A percentile compares a stretch with the other conserved stretches of the same genome.
Evolutionary conservation across 2,888 invertebrate species (phyloP).

Genomic region (Pammene fasciana): DNA sequence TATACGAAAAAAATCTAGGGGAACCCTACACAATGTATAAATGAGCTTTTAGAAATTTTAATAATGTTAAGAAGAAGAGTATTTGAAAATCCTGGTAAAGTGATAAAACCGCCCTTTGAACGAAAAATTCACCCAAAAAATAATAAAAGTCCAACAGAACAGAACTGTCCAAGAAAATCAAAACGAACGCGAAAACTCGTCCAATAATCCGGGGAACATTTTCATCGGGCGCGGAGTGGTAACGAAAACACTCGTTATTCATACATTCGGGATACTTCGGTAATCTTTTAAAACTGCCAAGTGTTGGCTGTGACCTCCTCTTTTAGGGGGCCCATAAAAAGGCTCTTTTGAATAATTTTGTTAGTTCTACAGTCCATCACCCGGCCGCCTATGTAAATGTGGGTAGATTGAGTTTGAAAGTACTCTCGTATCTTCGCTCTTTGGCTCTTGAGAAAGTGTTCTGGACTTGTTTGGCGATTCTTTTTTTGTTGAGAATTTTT

Average conservation of each 20-base stretch:
- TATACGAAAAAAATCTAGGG: too few relatives aligned
- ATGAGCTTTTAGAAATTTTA: too few relatives aligned
- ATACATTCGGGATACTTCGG: conserved; percentile 48
- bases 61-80: too few relatives aligned
- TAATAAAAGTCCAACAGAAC: conserved; percentile 1
- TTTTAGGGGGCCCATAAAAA: conserved; percentile 59
- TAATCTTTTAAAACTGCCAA: conserved; percentile 60
- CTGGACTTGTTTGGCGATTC: conserved; percentile 37
- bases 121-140: neutral
- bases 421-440: conserved; percentile 43
- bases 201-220: conserved; percentile 35
- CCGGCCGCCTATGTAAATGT: conserved; percentile 72
- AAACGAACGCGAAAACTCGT: conserved; percentile 30
- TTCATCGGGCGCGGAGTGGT: conserved; percentile 26
- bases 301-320: conserved; percentile 49
- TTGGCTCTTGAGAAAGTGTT: conserved; percentile 42
- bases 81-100: too few relatives aligned
- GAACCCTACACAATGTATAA: too few relatives aligned
- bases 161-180: conserved; percentile 20
- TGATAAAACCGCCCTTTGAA: neutral
- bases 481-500: conserved; percentile 3
- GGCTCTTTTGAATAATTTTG: conserved; percentile 79
- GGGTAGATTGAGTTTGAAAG: conserved; percentile 53
- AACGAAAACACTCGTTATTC: conserved; percentile 55
- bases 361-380: conserved; percentile 72